Percentiles rank a stretch among this genome's conserved stretches.
Conservation (phyloP, 2,888 invertebrate genomes). For the Drosophila formosana region DNA sequence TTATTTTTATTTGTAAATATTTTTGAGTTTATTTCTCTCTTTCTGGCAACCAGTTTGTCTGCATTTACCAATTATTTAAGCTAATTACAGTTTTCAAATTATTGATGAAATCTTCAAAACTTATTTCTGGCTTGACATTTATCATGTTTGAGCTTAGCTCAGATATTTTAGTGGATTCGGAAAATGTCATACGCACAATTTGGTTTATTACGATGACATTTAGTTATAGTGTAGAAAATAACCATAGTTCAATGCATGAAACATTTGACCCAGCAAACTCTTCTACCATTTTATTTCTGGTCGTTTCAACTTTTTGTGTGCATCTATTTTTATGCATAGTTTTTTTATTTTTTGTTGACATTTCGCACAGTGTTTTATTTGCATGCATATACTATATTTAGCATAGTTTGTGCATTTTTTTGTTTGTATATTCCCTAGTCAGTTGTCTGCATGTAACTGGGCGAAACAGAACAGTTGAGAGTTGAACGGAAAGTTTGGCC, state of each 20-base stretch:
- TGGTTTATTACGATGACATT: not conserved
- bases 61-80: not conserved
- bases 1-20: too few species aligned
- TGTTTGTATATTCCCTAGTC: slow-evolving; percentile 1
- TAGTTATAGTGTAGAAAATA: not conserved
- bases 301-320: not conserved
- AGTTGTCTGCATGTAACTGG: not conserved
- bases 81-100: not conserved
- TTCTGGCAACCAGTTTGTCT: not conserved
- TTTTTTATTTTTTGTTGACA: slow-evolving; percentile 1
- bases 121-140: not conserved
- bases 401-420: not conserved
- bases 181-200: not conserved
- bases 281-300: not conserved
- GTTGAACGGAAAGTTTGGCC: slow-evolving; percentile 14
- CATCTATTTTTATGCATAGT: not conserved
- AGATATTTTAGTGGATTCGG: not conserved
- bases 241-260: not conserved
- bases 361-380: not conserved
- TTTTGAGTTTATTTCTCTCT: too few species aligned
- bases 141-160: not conserved
- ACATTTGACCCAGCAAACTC: not conserved
- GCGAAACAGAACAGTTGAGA: slow-evolving; percentile 8
- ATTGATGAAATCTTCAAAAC: not conserved
- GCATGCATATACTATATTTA: not conserved